Percentiles rank a stretch among this genome's conserved stretches.
Conservation (phyloP, 2,888 invertebrate species). For the Vannuccia rotundouncinata region DNA sequence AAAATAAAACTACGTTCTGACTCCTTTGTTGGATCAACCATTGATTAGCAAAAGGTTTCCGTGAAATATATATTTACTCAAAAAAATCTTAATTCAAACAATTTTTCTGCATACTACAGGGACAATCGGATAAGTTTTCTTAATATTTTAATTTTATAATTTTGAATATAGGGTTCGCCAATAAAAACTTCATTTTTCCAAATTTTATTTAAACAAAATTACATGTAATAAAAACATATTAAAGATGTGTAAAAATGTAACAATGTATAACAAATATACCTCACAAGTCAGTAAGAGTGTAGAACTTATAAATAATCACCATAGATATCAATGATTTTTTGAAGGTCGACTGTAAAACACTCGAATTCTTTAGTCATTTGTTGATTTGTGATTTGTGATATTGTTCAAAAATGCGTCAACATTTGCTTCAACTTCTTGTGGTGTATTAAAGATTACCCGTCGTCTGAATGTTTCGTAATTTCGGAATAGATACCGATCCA, state of each 20-base stretch:
- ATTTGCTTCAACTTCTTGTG: no score
- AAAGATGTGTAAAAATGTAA: conserved; percentile 5
- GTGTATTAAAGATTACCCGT: no score
- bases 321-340: neutral
- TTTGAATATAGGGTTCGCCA: neutral
- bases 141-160: neutral
- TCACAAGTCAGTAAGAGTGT: conserved; percentile 11
- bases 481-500: neutral
- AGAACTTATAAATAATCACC: neutral
- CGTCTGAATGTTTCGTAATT: neutral
- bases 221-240: conserved; percentile 1
- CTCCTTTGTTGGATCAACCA: no score
- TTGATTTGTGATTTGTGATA: no score
- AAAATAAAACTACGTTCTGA: no score
- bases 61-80: no score
- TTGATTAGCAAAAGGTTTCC: no score
- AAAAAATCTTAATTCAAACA: no score
- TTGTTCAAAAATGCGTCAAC: no score
- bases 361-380: no score
- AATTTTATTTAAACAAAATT: conserved; percentile 2
- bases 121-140: neutral
- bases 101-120: no score
- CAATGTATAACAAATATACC: conserved; percentile 17
- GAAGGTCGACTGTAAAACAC: conserved; percentile 2
- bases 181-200: neutral